Percentiles rank a stretch among this genome's conserved stretches.
Conservation (phyloP, 2,113 vertebrate genomes). For the Muntiacus reevesi region DNA sequence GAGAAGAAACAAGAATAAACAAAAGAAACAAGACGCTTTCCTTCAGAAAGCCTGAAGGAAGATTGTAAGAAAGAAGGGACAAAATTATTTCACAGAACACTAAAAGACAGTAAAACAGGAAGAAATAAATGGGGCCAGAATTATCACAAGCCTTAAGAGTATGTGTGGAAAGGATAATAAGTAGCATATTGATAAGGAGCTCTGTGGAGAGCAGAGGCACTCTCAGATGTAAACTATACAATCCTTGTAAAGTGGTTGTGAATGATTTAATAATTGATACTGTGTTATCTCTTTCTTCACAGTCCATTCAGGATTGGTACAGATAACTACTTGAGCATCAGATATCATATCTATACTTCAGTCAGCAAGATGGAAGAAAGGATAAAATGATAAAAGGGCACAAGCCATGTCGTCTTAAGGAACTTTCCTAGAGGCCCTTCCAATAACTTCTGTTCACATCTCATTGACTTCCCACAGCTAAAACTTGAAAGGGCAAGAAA, state of each 20-base stretch:
- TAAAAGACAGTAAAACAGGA: background rate
- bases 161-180: background rate
- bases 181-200: background rate
- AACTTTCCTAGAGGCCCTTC: background rate
- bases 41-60: background rate
- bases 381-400: background rate
- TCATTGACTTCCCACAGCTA: background rate
- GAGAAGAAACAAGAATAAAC: background rate
- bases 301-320: background rate
- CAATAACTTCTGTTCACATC: background rate
- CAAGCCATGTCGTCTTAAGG: background rate
- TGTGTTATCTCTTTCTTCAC: background rate
- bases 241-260: background rate
- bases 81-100: background rate
- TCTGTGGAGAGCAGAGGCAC: background rate
- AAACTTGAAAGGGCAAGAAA: background rate
- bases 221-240: background rate
- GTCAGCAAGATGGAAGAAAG: background rate
- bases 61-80: background rate
- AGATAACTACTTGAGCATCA: background rate
- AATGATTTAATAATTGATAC: background rate
- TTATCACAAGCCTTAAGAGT: background rate
- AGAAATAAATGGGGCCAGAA: background rate
- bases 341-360: background rate
- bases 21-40: background rate